Base-by-base conservation (phyloP, 2,797 vertebrate genomes). In the Moxostoma hubbsi region DNA sequence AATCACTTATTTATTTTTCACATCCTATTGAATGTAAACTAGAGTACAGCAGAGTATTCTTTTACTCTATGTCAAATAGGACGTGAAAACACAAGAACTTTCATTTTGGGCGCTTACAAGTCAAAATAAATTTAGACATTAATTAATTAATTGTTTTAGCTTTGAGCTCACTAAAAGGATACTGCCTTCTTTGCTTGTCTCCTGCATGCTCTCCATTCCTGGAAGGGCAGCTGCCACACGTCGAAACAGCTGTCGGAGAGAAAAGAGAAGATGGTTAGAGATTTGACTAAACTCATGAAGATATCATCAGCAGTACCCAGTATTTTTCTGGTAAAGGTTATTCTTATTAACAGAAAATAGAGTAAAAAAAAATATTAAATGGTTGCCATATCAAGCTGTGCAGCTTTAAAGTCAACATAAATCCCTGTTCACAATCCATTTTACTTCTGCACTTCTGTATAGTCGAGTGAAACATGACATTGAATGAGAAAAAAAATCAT, bases 111-210 rank as follows among this genome's bases (percentile, higher is more conserved):
- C 8, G 15, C 49, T 24, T 36, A 50, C 5, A 61, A 5, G 54
- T 10, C 11, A 49, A 3, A 47, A 9, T 47, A 50, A 5, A 49
- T 18, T 61, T 24, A 18, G 10, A 59, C 36, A 54, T 45, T 24
- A 0, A 12, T 9, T 70, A 10, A 53, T 50, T n/a, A 57, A 46
- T 11, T 79, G 69, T 69, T 53, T 13, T 58, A 13, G 55, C 16
- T 55, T 46, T 70, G n/a, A 63, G 68, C 45, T 67, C 55, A 53
- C 24, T 82, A 85, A 95, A 94, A 97, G 96, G 96, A 97, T 97
- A 97, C 96, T 97, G 70, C 95, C 96, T 89, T 96, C 95, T 95
- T 97, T 97, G 93, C 94, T 95, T 7, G 95, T 93, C 89, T 97
- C 96, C 87, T 96, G 96, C 89, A 96, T 94, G 67, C 94, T 96